phyloP scores from a whole-genome alignment of 35 echinoderm and acorn worm species.

The Heliocidaris tuberculata region DNA sequence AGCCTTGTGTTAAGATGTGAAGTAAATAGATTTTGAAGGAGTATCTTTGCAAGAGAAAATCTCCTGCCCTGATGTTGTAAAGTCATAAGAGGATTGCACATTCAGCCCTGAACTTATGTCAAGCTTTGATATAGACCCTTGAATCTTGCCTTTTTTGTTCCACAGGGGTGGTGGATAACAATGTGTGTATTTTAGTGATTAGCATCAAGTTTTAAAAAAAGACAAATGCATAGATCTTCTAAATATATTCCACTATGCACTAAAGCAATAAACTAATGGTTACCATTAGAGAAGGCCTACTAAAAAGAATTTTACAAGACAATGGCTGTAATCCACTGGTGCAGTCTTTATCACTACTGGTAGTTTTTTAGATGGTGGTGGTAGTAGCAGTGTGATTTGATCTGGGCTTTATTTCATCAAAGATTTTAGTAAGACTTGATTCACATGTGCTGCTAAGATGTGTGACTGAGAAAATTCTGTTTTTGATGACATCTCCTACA shows the following conservation, averaged over 20 bases:
- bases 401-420: background rate
- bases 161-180: background rate
- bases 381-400: no score
- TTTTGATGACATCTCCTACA: background rate
- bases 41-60: background rate
- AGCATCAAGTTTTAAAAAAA: background rate
- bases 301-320: background rate
- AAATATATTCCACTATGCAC: background rate
- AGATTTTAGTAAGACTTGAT: background rate
- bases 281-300: background rate
- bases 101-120: background rate
- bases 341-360: background rate
- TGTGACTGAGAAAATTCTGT: background rate
- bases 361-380: no score
- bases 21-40: background rate
- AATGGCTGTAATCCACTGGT: background rate
- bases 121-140: background rate
- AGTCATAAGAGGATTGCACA: background rate
- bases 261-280: background rate
- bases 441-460: background rate
- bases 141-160: background rate
- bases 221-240: background rate
- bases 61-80: background rate
- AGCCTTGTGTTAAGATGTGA: background rate
- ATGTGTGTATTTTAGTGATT: background rate